Evolutionary conservation across 2,113 vertebrate genomes (phyloP), one percentile per base, ranked within the genome.

Genomic region (Phodopus roborovskii): DNA sequence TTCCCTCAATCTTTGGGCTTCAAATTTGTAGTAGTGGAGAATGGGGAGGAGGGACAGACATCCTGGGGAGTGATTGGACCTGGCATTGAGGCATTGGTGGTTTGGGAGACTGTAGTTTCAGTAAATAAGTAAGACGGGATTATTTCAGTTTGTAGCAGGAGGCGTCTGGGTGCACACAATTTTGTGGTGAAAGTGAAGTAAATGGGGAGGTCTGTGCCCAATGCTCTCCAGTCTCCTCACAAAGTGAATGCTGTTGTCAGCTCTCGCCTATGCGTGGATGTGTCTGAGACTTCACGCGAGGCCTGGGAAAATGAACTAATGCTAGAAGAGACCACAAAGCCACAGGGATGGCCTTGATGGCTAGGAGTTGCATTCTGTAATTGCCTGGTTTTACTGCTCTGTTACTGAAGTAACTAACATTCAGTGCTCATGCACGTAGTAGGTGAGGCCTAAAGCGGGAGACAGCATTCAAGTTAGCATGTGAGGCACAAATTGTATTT

Each of bases 101-200:
- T 68, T 84, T 96, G 92, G 53, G 8, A 78, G 60, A 92, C n/a
- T 86, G 53, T 24, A 83, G 33, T 96, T 95, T 85, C 42, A 74
- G 50, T 93, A 48, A 84, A 83, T 53, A 17, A 42, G 19, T 45
- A 36, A 82, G 79, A 74, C 30, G 62, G 62, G 83, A 87, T 86
- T 73, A 94, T 79, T 89, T 36, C 64, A 50, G 1, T 79, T 42
- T 50, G 24, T 74, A 64, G 74, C 84, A 71, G 50, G 78, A n/a
- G 94, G 64, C 50, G 71, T 58, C 66, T 94, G 45, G 50, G 79
- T 81, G 56, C 88, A 11, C 30, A 78, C 28, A 71, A 79, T 90
- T 95, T 82, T 81, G 50, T 88, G 11, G 50, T 84, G 11, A 91
- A 81, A 93, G 50, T 86, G 66, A 88, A 84, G 53, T 93, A 81